phyloP scores from a whole-genome alignment of 2,113 vertebrate species.

The Oxyruncus cristatus region DNA sequence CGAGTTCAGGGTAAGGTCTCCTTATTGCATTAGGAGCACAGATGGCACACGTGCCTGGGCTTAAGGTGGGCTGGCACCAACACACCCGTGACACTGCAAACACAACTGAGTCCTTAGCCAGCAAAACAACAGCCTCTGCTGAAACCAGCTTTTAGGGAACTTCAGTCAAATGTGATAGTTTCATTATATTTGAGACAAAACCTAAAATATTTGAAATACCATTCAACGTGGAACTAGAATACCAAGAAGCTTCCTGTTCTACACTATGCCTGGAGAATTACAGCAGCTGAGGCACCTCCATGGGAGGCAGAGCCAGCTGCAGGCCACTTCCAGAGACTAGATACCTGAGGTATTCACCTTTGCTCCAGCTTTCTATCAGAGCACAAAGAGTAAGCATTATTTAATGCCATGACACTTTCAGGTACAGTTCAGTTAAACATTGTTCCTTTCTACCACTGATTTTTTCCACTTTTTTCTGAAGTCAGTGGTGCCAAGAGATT shows the following conservation, averaged over 20 bases:
- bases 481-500: neutral
- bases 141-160: neutral
- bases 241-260: neutral
- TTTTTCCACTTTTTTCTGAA: neutral
- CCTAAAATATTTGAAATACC: neutral
- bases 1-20: neutral
- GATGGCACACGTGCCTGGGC: neutral
- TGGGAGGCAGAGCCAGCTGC: neutral
- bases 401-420: neutral
- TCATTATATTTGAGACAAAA: neutral
- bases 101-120: neutral
- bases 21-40: neutral
- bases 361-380: neutral
- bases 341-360: neutral
- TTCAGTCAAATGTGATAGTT: neutral
- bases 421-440: neutral
- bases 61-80: neutral
- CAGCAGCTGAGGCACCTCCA: neutral
- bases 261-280: rapidly evolving
- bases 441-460: neutral
- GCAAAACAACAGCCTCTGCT: neutral
- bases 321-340: neutral
- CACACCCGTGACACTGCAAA: neutral
- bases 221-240: neutral
- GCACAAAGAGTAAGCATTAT: neutral